These are phyloP conservation scores for Troglohyphantes excavatus DNA, from an alignment of 2,888 invertebrate genomes.

Conservation along the genomic window DNA sequence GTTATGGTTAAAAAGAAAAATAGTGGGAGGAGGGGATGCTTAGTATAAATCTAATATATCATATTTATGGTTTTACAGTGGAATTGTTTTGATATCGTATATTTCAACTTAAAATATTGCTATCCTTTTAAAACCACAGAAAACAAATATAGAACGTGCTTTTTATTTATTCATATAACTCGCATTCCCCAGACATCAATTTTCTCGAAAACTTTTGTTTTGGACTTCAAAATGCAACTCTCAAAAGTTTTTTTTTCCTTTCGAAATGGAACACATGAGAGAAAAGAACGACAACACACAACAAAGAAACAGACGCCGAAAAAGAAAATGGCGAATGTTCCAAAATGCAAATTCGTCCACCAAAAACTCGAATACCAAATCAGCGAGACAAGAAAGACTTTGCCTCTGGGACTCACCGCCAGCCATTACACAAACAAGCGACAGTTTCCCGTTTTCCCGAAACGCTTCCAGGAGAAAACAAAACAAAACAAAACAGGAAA, in stretches of 20 bases:
- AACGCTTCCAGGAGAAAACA: not conserved
- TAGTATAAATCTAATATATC: too few species aligned
- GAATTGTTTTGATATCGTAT: too few species aligned
- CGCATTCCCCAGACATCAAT: not conserved
- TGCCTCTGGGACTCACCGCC: not conserved
- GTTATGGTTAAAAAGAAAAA: too few species aligned
- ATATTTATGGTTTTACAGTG: too few species aligned
- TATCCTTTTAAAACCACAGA: too few species aligned
- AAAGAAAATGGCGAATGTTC: constrained; percentile 18
- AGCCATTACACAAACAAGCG: not conserved
- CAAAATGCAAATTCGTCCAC: constrained; percentile 50
- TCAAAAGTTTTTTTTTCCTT: constrained; percentile 7
- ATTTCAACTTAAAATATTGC: too few species aligned
- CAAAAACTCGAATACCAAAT: constrained; percentile 53
- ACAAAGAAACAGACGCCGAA: not conserved
- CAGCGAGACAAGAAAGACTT: constrained; percentile 24
- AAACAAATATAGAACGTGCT: too few species aligned
- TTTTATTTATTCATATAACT: not conserved
- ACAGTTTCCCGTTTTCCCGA: not conserved
- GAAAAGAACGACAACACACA: not conserved
- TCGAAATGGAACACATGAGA: too few species aligned
- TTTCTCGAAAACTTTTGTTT: not conserved
- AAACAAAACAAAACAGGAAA: not conserved
- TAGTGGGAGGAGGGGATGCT: too few species aligned
- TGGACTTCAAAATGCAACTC: not conserved